phyloP scores from a whole-genome alignment of 2,888 invertebrate genomes.

The Meiosimyza platycephala region DNA sequence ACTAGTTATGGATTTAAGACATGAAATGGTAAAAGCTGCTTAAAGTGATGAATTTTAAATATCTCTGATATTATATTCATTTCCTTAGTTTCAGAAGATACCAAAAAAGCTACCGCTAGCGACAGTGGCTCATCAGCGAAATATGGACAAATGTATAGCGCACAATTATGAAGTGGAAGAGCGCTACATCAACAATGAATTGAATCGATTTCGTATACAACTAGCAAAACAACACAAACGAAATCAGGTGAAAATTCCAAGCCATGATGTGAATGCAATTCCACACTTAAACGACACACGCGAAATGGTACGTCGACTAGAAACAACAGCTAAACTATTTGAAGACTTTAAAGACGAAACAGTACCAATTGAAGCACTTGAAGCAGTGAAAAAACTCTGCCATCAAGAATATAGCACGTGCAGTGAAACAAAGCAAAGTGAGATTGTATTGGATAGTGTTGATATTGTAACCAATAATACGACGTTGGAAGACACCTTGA shows the following conservation, averaged over 20 bases:
- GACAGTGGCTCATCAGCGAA: conserved; percentile 54
- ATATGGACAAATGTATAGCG: conserved; percentile 56
- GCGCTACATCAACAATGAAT: conserved; percentile 61
- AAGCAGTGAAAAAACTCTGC: conserved; percentile 48
- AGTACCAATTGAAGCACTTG: conserved; percentile 58
- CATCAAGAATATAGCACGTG: conserved; percentile 8
- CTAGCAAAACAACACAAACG: conserved; percentile 54
- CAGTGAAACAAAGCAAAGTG: neutral
- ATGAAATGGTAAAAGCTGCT: conserved; percentile 59
- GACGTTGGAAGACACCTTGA: too few species aligned
- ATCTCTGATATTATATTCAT: neutral
- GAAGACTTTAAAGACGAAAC: conserved; percentile 57
- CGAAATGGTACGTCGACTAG: conserved; percentile 56
- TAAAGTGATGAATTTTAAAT: neutral
- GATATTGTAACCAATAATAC: neutral
- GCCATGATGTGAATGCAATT: neutral
- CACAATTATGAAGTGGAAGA: conserved; percentile 64
- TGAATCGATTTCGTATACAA: conserved; percentile 63
- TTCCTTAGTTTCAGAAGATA: conserved; percentile 56
- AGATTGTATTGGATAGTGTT: neutral
- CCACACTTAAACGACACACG: conserved; percentile 54
- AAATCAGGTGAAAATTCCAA: conserved; percentile 37
- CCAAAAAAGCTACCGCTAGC: conserved; percentile 55
- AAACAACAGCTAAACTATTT: conserved; percentile 55
- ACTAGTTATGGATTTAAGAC: conserved; percentile 66